phyloP scores from a whole-genome alignment of 2,888 invertebrate genomes.

The Lasiommata megera region DNA sequence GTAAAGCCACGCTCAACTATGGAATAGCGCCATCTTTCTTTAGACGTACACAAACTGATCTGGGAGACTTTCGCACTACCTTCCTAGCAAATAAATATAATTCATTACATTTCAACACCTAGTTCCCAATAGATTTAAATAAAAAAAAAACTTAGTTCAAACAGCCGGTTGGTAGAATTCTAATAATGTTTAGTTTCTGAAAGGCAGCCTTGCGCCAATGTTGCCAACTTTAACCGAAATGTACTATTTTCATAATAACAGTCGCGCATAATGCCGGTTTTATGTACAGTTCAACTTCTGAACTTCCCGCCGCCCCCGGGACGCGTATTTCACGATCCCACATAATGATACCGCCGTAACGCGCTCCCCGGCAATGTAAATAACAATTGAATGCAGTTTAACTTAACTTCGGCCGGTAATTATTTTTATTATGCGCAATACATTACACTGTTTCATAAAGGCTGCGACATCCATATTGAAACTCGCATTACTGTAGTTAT shows the following conservation, averaged over 20 bases:
- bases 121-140: too few relatives aligned
- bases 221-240: not conserved
- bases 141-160: too few relatives aligned
- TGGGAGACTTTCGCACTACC: too few relatives aligned
- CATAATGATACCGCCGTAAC: not conserved
- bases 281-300: conserved; percentile 2
- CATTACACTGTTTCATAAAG: too few relatives aligned
- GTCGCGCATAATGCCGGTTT: not conserved
- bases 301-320: not conserved
- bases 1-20: too few relatives aligned
- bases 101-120: too few relatives aligned
- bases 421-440: not conserved
- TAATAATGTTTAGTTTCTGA: not conserved
- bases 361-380: not conserved
- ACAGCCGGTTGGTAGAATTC: too few relatives aligned
- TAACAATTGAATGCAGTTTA: conserved; percentile 3
- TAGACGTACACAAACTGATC: too few relatives aligned
- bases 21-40: too few relatives aligned
- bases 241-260: conserved; percentile 1
- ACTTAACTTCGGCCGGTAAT: not conserved
- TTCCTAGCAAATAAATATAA: too few relatives aligned
- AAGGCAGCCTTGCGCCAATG: not conserved
- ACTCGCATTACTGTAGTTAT: too few relatives aligned
- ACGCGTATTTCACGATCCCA: not conserved
- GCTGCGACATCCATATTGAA: too few relatives aligned